Percentiles rank a stretch among this genome's conserved stretches.
Conservation (phyloP, 2,797 vertebrate species). For the Dicrostonyx torquatus region DNA sequence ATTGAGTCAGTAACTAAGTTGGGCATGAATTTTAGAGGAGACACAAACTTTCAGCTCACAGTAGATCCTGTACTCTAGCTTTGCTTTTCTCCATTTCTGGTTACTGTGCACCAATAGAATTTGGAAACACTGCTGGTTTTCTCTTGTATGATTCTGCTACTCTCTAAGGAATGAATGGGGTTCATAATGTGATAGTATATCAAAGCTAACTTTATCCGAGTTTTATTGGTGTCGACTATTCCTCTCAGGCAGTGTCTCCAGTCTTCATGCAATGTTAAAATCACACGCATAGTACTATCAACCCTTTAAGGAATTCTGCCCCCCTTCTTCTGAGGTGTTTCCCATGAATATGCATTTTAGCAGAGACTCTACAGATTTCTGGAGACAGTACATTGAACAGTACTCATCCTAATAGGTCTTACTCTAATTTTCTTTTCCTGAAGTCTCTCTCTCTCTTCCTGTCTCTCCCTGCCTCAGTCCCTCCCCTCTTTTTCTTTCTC, state of each 20-base stretch:
- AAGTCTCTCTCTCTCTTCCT: background rate
- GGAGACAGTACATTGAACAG: background rate
- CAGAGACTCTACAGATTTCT: background rate
- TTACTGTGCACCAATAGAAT: background rate
- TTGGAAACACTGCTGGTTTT: background rate
- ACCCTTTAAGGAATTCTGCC: background rate
- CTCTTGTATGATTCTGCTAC: background rate
- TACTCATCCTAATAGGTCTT: background rate
- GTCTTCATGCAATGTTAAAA: background rate
- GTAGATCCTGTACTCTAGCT: background rate
- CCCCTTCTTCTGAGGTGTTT: background rate
- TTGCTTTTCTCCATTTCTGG: background rate
- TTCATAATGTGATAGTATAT: background rate
- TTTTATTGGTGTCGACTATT: background rate
- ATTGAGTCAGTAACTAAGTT: background rate
- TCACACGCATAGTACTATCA: background rate
- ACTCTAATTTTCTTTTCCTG: background rate
- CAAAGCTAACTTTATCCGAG: background rate
- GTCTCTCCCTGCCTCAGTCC: background rate
- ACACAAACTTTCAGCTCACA: background rate
- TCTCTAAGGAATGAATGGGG: background rate
- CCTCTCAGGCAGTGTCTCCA: background rate
- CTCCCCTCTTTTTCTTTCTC: background rate
- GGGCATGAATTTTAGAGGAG: background rate
- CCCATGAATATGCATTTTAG: background rate